These are phyloP conservation scores for Octonoba sinensis DNA, from an alignment of 2,888 invertebrate genomes.

Conservation along the genomic window DNA sequence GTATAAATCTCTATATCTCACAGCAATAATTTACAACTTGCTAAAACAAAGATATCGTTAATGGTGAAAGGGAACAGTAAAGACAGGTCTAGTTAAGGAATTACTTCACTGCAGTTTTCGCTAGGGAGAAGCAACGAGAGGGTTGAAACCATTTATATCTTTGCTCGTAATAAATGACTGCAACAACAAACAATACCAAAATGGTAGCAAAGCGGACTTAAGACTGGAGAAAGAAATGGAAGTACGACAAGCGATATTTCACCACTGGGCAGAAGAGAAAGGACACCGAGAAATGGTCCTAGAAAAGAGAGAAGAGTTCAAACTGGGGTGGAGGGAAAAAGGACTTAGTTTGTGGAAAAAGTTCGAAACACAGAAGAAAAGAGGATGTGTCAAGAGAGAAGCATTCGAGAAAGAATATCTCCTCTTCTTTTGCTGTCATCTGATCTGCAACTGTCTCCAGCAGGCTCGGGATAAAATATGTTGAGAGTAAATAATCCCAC, in stretches of 20 bases:
- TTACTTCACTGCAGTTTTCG: background rate
- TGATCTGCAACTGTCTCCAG: conserved; percentile 16
- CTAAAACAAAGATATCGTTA: too few relatives aligned
- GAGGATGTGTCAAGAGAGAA: conserved; percentile 39
- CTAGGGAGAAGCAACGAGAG: background rate
- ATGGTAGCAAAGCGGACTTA: conserved; percentile 5
- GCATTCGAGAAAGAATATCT: conserved; percentile 35
- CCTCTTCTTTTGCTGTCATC: conserved; percentile 31
- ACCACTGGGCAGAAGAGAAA: conserved; percentile 31
- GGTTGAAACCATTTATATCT: conserved; percentile 35
- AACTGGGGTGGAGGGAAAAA: conserved; percentile 22
- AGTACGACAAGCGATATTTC: conserved; percentile 53
- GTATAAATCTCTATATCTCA: too few relatives aligned
- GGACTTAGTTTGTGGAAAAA: conserved; percentile 30
- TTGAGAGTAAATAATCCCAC: too few relatives aligned
- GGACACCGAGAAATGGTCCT: conserved; percentile 20
- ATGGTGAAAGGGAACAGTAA: too few relatives aligned
- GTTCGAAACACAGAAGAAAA: conserved; percentile 22
- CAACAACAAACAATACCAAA: conserved; percentile 48
- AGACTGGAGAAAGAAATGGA: conserved; percentile 39
- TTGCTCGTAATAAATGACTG: conserved; percentile 43
- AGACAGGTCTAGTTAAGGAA: too few relatives aligned
- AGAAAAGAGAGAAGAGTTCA: conserved; percentile 19
- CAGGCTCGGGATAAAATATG: conserved; percentile 20
- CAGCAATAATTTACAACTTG: too few relatives aligned